Conservation (phyloP, 2,113 vertebrate genomes). For the Recurvirostra avosetta region DNA sequence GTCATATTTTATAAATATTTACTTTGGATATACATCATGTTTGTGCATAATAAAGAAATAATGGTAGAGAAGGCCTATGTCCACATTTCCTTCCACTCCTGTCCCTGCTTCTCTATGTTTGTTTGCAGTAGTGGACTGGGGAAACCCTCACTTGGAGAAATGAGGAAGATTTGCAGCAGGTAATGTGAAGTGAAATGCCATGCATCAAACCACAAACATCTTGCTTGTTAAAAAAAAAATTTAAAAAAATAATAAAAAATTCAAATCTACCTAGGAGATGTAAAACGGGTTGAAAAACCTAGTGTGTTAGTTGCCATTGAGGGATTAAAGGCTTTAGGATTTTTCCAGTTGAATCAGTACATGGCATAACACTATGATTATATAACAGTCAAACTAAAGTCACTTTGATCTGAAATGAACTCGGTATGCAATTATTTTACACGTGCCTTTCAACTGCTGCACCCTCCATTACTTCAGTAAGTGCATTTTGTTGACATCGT, state of each 20-base stretch:
- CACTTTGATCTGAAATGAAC: neutral
- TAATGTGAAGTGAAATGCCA: neutral
- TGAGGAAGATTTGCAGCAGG: neutral
- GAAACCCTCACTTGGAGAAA: neutral
- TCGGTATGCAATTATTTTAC: neutral
- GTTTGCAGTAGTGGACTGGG: neutral
- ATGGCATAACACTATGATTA: neutral
- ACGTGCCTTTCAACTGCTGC: neutral
- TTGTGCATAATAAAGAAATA: neutral
- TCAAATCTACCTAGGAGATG: no score
- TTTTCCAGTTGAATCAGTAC: neutral
- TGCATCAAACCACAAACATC: neutral
- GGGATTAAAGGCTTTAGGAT: neutral
- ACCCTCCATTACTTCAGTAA: neutral
- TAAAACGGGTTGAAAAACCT: neutral
- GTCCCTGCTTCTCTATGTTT: neutral
- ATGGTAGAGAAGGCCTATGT: neutral
- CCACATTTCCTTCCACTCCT: neutral
- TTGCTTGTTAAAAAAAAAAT: neutral
- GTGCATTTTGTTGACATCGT: neutral
- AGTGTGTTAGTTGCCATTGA: neutral
- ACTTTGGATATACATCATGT: rapidly evolving
- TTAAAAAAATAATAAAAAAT: neutral
- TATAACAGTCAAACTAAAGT: neutral
- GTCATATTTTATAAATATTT: neutral